phyloP scores from a whole-genome alignment of 2,888 invertebrate genomes.

The Tubiluchus corallicola region DNA sequence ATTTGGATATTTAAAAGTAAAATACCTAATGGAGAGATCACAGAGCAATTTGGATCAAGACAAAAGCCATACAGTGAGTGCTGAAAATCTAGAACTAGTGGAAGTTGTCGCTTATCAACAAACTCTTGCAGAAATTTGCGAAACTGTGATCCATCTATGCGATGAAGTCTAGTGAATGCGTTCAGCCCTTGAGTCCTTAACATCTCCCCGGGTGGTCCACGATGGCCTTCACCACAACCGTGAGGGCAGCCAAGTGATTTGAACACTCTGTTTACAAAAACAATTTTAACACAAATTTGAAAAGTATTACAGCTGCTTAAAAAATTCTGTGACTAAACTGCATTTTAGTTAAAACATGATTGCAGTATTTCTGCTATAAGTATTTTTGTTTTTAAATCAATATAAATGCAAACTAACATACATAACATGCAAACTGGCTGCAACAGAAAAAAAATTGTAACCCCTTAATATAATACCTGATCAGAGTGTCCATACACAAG shows the following conservation, averaged over 20 bases:
- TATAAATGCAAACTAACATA: too few species aligned
- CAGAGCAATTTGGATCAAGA: conserved; percentile 49
- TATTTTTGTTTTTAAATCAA: too few species aligned
- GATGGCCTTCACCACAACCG: conserved; percentile 57
- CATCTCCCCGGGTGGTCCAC: conserved; percentile 65
- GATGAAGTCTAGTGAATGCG: conserved; percentile 52
- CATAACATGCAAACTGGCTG: too few species aligned
- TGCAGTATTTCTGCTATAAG: too few species aligned
- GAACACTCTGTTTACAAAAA: conserved; percentile 42
- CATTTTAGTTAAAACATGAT: too few species aligned
- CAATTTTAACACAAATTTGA: background rate
- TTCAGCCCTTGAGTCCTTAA: conserved; percentile 67
- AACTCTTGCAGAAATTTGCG: conserved; percentile 48
- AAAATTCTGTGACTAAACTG: too few species aligned
- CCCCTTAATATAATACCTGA: too few species aligned
- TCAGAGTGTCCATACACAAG: conserved; percentile 47
- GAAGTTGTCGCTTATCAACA: conserved; percentile 48
- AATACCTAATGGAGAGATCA: conserved; percentile 17
- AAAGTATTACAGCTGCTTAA: too few species aligned
- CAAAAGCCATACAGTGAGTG: conserved; percentile 93
- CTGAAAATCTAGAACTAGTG: conserved; percentile 74
- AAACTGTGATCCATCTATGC: conserved; percentile 44
- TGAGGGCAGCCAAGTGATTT: conserved; percentile 84
- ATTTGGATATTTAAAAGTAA: conserved; percentile 38
- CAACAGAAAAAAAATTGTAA: too few species aligned